Evolutionary conservation across 2,888 invertebrate species (phyloP), one percentile per base, ranked within the genome.

Genomic region (Parascotia fuliginaria): DNA sequence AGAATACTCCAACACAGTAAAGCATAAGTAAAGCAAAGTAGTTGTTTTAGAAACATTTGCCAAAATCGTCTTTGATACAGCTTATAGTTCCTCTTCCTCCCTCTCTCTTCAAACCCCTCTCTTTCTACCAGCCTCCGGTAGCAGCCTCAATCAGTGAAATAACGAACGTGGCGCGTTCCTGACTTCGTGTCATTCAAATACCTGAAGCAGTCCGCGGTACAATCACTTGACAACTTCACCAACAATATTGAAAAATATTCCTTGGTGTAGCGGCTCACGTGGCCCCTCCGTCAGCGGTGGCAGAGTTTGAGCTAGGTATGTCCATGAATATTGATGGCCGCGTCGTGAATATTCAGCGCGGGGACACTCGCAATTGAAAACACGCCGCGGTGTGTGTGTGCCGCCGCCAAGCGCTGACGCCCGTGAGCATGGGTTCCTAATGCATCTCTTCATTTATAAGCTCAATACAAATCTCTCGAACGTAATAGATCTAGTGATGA

Each of bases 261-360:
- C 15, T 24, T 11, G 46, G 34, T 53, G 27, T 15, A 15, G 52
- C 46, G 44, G 24, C 9, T 7, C 7, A 9, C 7, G 24, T 24
- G 24, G 24, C 24, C 24, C 7, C 24, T 4, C 24, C 24, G 7
- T 9, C 3, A 3, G 45, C 54, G 40, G 37, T 47, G 46, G 46
- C 39, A 59, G 56, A 60, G 46, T n/a, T n/a, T n/a, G 58, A 51
- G 65, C 57, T 48, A 62, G 59, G 64, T 66, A 54, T 73, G 68
- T 73, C 81, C 83, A 85, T 87, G 84, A 87, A 87, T 87, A 87
- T 86, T 86, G 83, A 87, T 85, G 75, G 75, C 58, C 42, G 56
- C 68, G 61, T 75, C 76, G 77, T 87, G 85, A 86, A 87, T 87
- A 87, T 87, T 87, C 83, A 86, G 76, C 36, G 60, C 41, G 65